Base-by-base conservation (phyloP, 2,797 vertebrate species). In the Lepilemur ruficaudatus region DNA sequence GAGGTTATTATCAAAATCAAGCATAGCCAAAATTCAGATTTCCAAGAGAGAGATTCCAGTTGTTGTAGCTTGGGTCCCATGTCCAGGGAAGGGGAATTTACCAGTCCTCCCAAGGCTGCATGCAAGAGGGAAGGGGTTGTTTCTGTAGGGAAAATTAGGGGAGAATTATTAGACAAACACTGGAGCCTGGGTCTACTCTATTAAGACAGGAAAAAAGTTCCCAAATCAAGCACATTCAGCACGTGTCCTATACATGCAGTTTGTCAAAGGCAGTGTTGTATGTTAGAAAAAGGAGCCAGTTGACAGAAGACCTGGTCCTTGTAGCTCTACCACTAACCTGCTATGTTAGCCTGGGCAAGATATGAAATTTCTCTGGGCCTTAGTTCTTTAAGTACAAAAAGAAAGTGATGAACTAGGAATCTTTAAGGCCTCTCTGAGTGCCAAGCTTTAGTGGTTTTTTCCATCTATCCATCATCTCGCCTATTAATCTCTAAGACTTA, bases 401-500 rank as follows among this genome's bases (percentile, higher is more conserved):
- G 32, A 73, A 76, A 46, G 22, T 6, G 22, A 94, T 67, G 82
- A 87, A 65, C 11, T n/a, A 28, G 63, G 35, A 76, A 78, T 48
- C 59, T 32, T 82, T 25, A 76, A 25, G 70, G 41, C 22, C n/a
- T 43, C 2, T 3, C 9, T 8, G 32, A 59, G 48, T 15, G 59
- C 75, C 70, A 72, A 14, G 18, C 52, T 87, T 87, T 38, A 41
- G 32, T 72, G 17, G 6, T 12, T 83, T 48, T 43, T 91, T 46
- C 52, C 41, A 30, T 30, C 3, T 32, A 72, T 67, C 73, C 84
- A 13, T 93, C 57, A 86, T 59, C 79, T 73, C 13, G 35, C 70
- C 59, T 81, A n/a, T 35, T 92, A 83, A 86, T 96, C 76, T 86
- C 65, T 63, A 69, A 87, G 55, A 75, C 20, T 10, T 67, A 76